Base-by-base conservation (phyloP, 2,888 invertebrate genomes). In the Tetranychus truncatus region DNA sequence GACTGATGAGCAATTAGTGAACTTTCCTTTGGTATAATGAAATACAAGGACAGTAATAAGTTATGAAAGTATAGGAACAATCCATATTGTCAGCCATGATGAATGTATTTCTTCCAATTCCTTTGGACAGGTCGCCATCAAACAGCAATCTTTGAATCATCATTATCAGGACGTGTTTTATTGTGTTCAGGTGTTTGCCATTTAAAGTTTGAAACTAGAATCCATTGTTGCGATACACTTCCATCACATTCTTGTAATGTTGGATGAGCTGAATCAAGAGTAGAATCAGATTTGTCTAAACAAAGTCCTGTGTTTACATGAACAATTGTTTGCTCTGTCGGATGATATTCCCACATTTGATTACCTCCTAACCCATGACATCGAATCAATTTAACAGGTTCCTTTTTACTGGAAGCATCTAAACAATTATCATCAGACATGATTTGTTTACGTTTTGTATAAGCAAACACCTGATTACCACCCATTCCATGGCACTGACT, bases 351-450 rank as follows among this genome's bases (percentile, higher is more conserved):
- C 95, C 95, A 96, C 80, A 91, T 92, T 85, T 96, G 96, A 85
- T 96, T 96, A 75, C 95, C 95, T 76, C 91, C 93, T 81, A 95
- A 92, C 78, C 95, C 95, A 83, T 96, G 95, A 81, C 96, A 96
- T 77, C 95, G 88, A 79, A 95, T 92, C 81, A 96, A 87, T 84
- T 94, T 95, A 78, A 96, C 92, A 74, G 94, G 92, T 1, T 93
- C 93, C 20, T 80, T 80, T 77, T 89, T 88, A 80, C 87, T 87
- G 76, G 91, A 88, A 75, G 95, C 93, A 84, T 96, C 95, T 82
- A 96, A 84, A 83, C 96, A 96, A 84, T 95, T 91, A 85, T 96
- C 95, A 82, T 96, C 95, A 0, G 95, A 94, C 92, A 95, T 95
- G 80, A 96, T 89, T 84, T 95, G 95, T 82, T 94, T 91, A 76